These are phyloP conservation scores for Agriopis leucophaearia DNA, from an alignment of 2,888 invertebrate genomes.

Conservation along the genomic window DNA sequence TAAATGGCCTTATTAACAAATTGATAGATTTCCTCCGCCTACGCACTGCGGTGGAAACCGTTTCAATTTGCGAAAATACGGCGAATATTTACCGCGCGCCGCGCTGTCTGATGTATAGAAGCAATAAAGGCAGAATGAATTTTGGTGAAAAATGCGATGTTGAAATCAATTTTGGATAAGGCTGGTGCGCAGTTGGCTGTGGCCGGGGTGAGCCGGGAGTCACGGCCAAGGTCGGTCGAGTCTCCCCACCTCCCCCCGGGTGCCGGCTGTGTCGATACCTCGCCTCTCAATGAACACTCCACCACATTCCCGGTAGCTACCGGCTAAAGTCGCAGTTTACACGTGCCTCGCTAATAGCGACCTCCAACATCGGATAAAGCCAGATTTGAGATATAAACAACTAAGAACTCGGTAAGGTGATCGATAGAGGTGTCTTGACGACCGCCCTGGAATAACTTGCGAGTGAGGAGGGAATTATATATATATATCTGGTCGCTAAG, in stretches of 20 bases:
- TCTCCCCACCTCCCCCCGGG: conserved; percentile 49
- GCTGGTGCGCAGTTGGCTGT: conserved; percentile 62
- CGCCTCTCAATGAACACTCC: conserved; percentile 67
- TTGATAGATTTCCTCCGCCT: conserved; percentile 30
- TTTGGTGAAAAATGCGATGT: conserved; percentile 54
- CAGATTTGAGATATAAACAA: conserved; percentile 51
- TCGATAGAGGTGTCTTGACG: conserved; percentile 45
- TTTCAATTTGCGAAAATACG: conserved; percentile 26
- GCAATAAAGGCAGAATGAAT: conserved; percentile 34
- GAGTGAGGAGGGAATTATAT: conserved; percentile 5
- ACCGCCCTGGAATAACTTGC: conserved; percentile 21
- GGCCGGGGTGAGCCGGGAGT: conserved; percentile 69
- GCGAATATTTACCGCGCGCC: conserved; percentile 6
- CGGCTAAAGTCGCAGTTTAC: conserved; percentile 45
- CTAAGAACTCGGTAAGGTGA: conserved; percentile 43
- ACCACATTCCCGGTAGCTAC: conserved; percentile 31
- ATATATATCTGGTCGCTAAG: not conserved
- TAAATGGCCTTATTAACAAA: conserved; percentile 33
- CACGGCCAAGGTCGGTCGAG: conserved; percentile 84
- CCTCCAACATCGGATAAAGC: conserved; percentile 20
- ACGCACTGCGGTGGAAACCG: conserved; percentile 30
- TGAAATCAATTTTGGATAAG: conserved; percentile 71
- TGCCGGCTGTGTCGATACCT: conserved; percentile 61
- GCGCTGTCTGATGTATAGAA: conserved; percentile 28
- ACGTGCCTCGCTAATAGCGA: conserved; percentile 50